Evolutionary conservation across 2,888 invertebrate species (phyloP), one percentile per base, ranked within the genome.

Genomic region (Stenurella melanura): DNA sequence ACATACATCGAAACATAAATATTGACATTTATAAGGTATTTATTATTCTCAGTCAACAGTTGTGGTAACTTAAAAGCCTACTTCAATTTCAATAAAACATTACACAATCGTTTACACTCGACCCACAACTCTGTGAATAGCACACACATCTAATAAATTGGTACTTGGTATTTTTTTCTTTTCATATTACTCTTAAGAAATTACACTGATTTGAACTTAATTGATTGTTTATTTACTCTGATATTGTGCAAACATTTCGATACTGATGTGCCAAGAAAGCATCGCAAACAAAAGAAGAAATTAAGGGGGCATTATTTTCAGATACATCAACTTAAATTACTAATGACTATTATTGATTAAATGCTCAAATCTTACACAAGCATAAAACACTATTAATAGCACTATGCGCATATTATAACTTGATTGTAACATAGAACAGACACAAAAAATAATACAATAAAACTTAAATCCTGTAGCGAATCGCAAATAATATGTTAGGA

Each of bases 1-100:
- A 50, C 50, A 50, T n/a, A 50, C 50, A 50, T n/a, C 6, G 15
- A 67, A 67, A 68, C 30, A 54, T 68, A 68, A 68, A 68, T 68
- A 68, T 18, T 54, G 68, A 56, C 56, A 68, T 68, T 68, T 56
- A 54, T 60, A 38, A 70, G 30, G 61, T 71, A 58, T 71, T 71
- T 71, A 61, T 71, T 61, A 19, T 61, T 58, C 30, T 12, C 34
- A 57, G 17, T 58, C 57, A 58, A 69, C 69, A 58, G 61, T 30
- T 30, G n/a, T n/a, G 50, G 19, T 42, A 64, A 64, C 19, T 50
- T 64, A 64, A 63, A 63, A 42, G 38, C 64, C 50, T 58, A 69
- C 69, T 69, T 69, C 57, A 54, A 30, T 34, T 34, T 58, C 69
- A 61, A 57, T 56, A 58, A 69, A 69, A 69, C 15, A 17, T 57